Percentiles rank a stretch among this genome's conserved stretches.
Evolutionary conservation across 2,113 vertebrate genomes (phyloP).

Genomic region (Anoplopoma fimbria): DNA sequence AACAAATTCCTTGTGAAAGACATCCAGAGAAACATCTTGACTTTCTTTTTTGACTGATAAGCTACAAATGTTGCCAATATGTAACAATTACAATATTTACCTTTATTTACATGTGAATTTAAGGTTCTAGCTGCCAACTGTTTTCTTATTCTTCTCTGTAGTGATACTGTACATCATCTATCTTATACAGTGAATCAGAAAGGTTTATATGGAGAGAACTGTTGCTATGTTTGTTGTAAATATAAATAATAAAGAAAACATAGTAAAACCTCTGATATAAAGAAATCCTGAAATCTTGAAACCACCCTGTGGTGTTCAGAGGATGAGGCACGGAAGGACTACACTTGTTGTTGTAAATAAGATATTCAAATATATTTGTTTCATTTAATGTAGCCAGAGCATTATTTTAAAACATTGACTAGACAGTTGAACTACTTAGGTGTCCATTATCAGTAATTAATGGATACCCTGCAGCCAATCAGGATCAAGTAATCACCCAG

Average conservation of each 20-base stretch:
- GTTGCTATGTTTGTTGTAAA: not conserved
- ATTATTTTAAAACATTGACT: not conserved
- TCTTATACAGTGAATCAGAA: not conserved
- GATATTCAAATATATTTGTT: not conserved
- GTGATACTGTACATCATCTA: too few species aligned
- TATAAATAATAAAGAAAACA: not conserved
- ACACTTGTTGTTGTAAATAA: not conserved
- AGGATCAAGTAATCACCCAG: not conserved
- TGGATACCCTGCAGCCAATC: not conserved
- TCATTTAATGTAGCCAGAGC: not conserved
- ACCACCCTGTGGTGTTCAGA: too few species aligned
- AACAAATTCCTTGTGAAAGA: not conserved
- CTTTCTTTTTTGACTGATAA: too few species aligned
- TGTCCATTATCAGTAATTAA: not conserved
- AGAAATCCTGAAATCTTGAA: too few species aligned
- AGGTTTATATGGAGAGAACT: not conserved
- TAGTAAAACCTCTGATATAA: too few species aligned
- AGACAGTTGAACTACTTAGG: not conserved
- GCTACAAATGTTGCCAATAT: too few species aligned
- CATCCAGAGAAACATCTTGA: too few species aligned
- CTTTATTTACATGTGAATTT: too few species aligned
- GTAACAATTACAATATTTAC: too few species aligned
- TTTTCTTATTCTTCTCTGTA: too few species aligned
- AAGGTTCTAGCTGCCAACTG: too few species aligned
- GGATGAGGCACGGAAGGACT: too few species aligned